Evolutionary conservation across 2,113 vertebrate species (phyloP), one percentile per base, ranked within the genome.

Genomic region (Bos indicus): DNA sequence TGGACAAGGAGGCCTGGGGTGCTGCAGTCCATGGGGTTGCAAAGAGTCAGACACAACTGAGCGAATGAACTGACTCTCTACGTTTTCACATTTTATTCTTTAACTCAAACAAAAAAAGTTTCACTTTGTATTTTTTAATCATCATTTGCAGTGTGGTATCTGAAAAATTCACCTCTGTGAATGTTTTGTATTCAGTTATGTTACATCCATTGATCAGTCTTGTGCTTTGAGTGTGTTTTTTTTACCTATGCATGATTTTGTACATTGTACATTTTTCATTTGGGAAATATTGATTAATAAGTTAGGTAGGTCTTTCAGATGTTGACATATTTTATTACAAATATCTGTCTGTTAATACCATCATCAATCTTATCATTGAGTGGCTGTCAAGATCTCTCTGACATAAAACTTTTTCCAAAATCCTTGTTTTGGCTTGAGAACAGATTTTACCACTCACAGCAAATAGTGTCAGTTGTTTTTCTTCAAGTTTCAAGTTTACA

Each of bases 401-500:
- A 36, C 10, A 60, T 14, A 56, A 46, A 71, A 5, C 17, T 12
- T 90, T 92, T 95, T 90, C 71, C 30, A 51, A 87, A 94, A 59
- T 74, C 93, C 26, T 82, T 59, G 33, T 25, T 95, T 96, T 90
- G 92, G 74, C 85, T 88, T 90, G 48, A 67, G 92, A 95, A 89
- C 71, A 88, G 30, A 78, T 43, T 93, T 82, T 92, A 6, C 28
- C 17, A 43, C 54, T 28, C 26, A 91, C 23, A 74, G 21, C 43
- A 81, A 56, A 94, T 56, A 40, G 9, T 54, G 4, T 54, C 11
- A 17, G 3, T 64, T 94, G 2, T 67, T 94, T 95, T 80, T n/a
- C 60, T 89, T 48, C 25, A 92, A 62, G 51, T 87, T n/a, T 19
- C 12, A 83, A n/a, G 54, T 15, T 51, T 90, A 33, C 14, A 16